These are phyloP conservation scores for Pseudococcus jackbeardsleyi DNA, from an alignment of 2,888 invertebrate genomes.

Conservation along the genomic window DNA sequence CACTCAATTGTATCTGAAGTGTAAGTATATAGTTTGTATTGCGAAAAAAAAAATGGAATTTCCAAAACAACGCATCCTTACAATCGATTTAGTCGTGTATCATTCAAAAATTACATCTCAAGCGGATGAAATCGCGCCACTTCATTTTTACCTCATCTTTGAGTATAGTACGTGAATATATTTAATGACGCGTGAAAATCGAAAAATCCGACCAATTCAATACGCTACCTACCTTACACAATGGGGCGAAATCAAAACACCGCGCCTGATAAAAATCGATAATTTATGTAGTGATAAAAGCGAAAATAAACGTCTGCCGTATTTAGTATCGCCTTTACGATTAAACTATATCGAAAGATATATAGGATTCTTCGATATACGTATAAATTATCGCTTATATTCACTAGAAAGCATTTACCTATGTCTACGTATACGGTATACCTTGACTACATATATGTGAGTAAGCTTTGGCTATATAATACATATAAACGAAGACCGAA, in stretches of 20 bases:
- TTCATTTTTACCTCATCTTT: slow-evolving; percentile 39
- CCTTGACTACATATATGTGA: neutral
- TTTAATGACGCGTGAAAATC: slow-evolving; percentile 50
- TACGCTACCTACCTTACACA: slow-evolving; percentile 39
- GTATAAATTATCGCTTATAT: slow-evolving; percentile 25
- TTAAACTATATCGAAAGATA: slow-evolving; percentile 39
- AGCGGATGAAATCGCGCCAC: slow-evolving; percentile 41
- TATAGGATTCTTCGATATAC: neutral
- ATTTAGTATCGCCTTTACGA: slow-evolving; percentile 40
- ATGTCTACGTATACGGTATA: too few relatives aligned
- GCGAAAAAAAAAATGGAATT: neutral
- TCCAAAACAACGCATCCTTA: slow-evolving; percentile 14
- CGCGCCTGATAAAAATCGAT: slow-evolving; percentile 52
- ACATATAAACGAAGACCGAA: neutral
- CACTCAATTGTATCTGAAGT: neutral
- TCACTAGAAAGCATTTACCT: slow-evolving; percentile 18
- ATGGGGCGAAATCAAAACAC: slow-evolving; percentile 58
- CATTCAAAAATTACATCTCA: slow-evolving; percentile 40
- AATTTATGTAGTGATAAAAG: slow-evolving; percentile 61
- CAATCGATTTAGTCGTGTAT: slow-evolving; percentile 41
- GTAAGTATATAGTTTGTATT: neutral
- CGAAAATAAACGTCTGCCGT: slow-evolving; percentile 49
- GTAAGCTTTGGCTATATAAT: neutral
- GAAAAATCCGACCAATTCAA: slow-evolving; percentile 40
- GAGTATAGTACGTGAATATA: neutral